phyloP scores from a whole-genome alignment of 64 coral and sea anemone species.

The Exaiptasia diaphana region DNA sequence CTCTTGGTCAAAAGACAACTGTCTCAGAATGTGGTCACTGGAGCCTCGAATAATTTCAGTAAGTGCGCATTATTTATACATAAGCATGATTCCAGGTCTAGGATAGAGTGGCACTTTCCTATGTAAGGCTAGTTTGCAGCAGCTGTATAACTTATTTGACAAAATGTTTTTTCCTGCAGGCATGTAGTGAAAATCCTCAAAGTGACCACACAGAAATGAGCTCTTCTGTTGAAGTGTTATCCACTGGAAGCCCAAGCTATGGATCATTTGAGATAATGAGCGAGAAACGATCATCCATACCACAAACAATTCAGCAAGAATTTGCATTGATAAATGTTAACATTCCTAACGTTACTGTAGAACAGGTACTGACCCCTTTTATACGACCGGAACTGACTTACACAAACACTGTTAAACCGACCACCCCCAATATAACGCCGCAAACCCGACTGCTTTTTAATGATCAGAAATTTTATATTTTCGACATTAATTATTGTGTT shows the following conservation, averaged over 20 bases:
- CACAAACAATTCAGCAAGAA: conserved; percentile 80
- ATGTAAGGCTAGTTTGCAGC: no score
- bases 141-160: not conserved
- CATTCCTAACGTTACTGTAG: conserved; percentile 78
- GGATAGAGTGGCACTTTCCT: not conserved
- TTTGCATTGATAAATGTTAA: conserved; percentile 90
- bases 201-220: not conserved
- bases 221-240: not conserved
- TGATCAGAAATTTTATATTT: not conserved
- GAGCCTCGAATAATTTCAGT: conserved; percentile 63
- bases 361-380: conserved; percentile 77
- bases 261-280: conserved; percentile 16
- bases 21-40: conserved; percentile 67
- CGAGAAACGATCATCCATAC: conserved; percentile 14
- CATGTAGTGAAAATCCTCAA: conserved; percentile 62
- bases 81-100: not conserved
- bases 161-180: conserved; percentile 7
- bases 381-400: no score
- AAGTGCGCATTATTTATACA: not conserved
- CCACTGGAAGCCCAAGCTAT: not conserved
- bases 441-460: not conserved
- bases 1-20: conserved; percentile 81
- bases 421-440: no score
- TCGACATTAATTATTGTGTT: not conserved
- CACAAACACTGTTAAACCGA: no score